Evolutionary conservation across 2,888 invertebrate species (phyloP), one percentile per base, ranked within the genome.

Genomic region (Trisateles emortualis): DNA sequence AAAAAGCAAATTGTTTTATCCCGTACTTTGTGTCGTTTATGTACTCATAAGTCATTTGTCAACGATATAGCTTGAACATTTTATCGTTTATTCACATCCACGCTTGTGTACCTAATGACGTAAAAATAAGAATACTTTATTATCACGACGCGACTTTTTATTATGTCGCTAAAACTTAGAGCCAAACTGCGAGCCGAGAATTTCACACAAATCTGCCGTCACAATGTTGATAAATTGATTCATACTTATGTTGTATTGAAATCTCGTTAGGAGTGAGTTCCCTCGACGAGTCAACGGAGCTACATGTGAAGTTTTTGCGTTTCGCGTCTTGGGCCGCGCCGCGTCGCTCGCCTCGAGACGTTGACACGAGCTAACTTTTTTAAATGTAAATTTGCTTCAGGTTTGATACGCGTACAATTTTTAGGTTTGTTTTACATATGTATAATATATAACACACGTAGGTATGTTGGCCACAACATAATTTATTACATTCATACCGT

Each of bases 211-310:
- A 58, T 68, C 62, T 49, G 49, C 43, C 57, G 68, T 44, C 62
- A 57, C 30, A 55, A 66, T 68, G 61, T 75, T 73, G 74, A 74
- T 74, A 72, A 75, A 77, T 77, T 71, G 72, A 71, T 72, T 59
- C 62, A 51, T 62, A 66, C 65, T 74, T 60, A 64, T 61, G 60
- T 72, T 64, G 52, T 68, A 76, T 76, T 59, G 66, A 73, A 78
- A 36, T 66, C 63, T 74, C 76, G 73, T 78, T 76, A 76, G 71
- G 50, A n/a, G 39, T 19, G 17, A 42, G 45, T 48, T 44, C 35
- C 43, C 40, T 47, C 16, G 30, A 50, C 42, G 45, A 39, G 56
- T 41, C 45, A 47, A 61, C 68, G 58, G n/a, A n/a, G n/a, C n/a
- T n/a, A 52, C 59, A 59, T 43, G 52, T 41, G 50, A 68, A 75